These are phyloP conservation scores for Cynopterus brachyotis DNA, from an alignment of 2,113 vertebrate species.

Conservation along the genomic window DNA sequence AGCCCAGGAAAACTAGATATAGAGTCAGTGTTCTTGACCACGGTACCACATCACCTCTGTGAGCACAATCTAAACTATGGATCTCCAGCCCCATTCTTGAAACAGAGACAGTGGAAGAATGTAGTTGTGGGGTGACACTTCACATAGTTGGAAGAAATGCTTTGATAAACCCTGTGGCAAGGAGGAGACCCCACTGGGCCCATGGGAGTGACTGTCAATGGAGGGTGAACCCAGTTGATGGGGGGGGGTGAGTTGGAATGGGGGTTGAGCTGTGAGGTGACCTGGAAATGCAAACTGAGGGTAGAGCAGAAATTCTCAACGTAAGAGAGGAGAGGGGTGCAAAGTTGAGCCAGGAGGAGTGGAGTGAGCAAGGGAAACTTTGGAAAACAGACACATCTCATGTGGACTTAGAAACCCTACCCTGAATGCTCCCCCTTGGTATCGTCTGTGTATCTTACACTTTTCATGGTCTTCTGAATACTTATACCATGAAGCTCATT, in stretches of 20 bases:
- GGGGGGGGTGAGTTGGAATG: not conserved
- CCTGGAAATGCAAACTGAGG: not conserved
- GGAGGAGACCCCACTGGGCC: not conserved
- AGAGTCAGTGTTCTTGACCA: not conserved
- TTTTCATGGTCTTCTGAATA: not conserved
- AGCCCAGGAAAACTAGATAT: not conserved
- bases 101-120: not conserved
- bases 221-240: no score
- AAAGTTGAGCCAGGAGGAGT: not conserved
- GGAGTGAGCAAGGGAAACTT: not conserved
- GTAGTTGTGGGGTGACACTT: no score
- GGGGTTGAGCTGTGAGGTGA: not conserved
- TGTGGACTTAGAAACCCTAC: not conserved
- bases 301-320: not conserved
- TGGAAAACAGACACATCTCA: not conserved
- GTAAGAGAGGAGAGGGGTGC: not conserved
- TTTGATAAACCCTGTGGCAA: not conserved
- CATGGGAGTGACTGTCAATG: not conserved
- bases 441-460: not conserved
- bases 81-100: not conserved
- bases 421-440: not conserved
- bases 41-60: fast-evolving
- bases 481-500: not conserved
- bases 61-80: fast-evolving
- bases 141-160: not conserved